Evolutionary conservation across 2,888 invertebrate species (phyloP).

Genomic region (Chouioia cunea): DNA sequence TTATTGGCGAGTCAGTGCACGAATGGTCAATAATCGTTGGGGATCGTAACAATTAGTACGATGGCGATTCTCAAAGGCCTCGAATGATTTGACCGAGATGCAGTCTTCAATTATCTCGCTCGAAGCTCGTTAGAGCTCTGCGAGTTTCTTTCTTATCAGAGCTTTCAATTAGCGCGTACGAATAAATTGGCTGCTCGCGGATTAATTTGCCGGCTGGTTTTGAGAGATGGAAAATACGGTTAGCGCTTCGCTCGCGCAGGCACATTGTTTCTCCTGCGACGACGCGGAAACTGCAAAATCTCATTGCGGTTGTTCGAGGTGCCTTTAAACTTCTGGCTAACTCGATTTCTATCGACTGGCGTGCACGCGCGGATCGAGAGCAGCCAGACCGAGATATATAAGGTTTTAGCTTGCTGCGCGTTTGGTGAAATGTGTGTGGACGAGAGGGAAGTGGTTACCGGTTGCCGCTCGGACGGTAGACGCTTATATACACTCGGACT

Average conservation of each 20-base stretch:
- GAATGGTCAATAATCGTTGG: constrained; percentile 25
- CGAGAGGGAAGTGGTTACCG: constrained; percentile 5
- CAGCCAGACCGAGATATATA: neutral
- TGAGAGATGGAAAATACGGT: constrained; percentile 22
- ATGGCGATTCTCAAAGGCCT: constrained; percentile 9
- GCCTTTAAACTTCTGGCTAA: constrained; percentile 40
- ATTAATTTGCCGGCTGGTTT: too few species aligned
- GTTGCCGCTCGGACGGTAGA: neutral
- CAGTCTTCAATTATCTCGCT: constrained; percentile 22
- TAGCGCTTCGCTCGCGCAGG: constrained; percentile 4
- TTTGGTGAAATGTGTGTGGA: constrained; percentile 19
- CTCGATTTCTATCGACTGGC: constrained; percentile 40
- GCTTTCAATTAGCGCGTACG: constrained; percentile 28
- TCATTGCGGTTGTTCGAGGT: constrained; percentile 25
- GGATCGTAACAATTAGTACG: constrained; percentile 33
- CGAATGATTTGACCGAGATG: neutral
- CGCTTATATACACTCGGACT: too few species aligned
- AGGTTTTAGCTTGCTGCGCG: constrained; percentile 11
- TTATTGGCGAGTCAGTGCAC: constrained; percentile 15
- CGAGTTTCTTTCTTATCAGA: constrained; percentile 20
- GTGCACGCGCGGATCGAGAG: neutral
- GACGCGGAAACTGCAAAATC: constrained; percentile 35
- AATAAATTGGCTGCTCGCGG: too few species aligned
- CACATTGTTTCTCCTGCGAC: constrained; percentile 21
- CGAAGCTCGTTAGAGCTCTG: constrained; percentile 23